Evolutionary conservation across 2,113 vertebrate species (phyloP), one percentile per base, ranked within the genome.

Genomic region (Taurulus bubalis): DNA sequence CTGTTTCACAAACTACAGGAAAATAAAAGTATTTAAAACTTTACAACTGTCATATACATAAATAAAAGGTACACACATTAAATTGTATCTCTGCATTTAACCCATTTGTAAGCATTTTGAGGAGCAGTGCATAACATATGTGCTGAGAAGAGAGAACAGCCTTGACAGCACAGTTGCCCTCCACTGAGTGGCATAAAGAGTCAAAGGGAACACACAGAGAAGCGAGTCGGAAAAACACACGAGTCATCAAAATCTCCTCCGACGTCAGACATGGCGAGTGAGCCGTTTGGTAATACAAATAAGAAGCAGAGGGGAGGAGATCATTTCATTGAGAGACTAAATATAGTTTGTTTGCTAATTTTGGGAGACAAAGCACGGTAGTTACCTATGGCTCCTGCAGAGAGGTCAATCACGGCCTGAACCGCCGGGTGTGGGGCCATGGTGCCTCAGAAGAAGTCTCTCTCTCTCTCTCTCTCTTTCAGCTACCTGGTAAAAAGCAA

Each of bases 341-440:
- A 49, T 14, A 34, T 8, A 36, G 38, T 36, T 18, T 71, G 22
- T 65, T 56, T 56, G 6, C 18, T 36, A 3, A 20, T n/a, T 55
- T 20, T 74, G 28, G 22, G 32, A 72, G 26, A 49, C 8, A 62
- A 26, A 71, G 22, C 14, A 20, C 18, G 58, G 22, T 18, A 51
- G 30, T 95, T 96, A 99, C 98, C 98, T 93, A 97, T 92, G 18
- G 98, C 98, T 80, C 98, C 98, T 4, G 97, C 96, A 11, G 96
- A 96, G 58, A 99, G 97, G 93, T 99, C 98, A 32, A 99, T 97
- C 74, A 95, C 87, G 79, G 97, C 98, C 89, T 99, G 98, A 78
- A 99, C 81, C 65, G 89, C 96, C 2, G 97, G 96, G 77, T 96
- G 96, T 40, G 96, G 96, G 47, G 94, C 95, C 97, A 95, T 95